These are phyloP conservation scores for Eledone cirrhosa DNA, from an alignment of 2,888 invertebrate species.

Conservation along the genomic window DNA sequence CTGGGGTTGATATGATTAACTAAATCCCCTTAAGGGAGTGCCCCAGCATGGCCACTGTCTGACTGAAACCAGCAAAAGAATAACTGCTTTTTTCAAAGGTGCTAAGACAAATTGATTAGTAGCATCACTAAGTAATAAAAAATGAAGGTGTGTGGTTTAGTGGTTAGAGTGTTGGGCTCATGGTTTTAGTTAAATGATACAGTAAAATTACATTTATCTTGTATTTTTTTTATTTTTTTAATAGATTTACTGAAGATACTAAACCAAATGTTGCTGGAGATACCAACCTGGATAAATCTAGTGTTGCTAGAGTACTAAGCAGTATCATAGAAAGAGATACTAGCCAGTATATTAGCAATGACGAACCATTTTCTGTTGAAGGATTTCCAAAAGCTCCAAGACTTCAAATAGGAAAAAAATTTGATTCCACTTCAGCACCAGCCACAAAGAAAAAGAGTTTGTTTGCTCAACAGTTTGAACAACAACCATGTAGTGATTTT, in stretches of 20 bases:
- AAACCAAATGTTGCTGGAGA: neutral
- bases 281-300: slow-evolving; percentile 25
- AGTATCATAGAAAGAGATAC: slow-evolving; percentile 60
- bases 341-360: slow-evolving; percentile 38
- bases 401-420: neutral
- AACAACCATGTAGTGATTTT: slow-evolving; percentile 34
- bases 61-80: no score
- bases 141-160: no score
- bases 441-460: slow-evolving; percentile 55
- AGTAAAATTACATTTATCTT: neutral
- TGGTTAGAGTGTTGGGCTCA: no score
- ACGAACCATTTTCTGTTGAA: slow-evolving; percentile 29
- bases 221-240: slow-evolving; percentile 34
- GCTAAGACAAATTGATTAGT: no score
- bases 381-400: slow-evolving; percentile 28
- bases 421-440: neutral
- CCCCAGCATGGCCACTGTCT: no score
- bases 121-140: no score
- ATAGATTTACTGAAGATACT: slow-evolving; percentile 46
- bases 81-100: no score
- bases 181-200: neutral
- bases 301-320: slow-evolving; percentile 53
- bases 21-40: no score
- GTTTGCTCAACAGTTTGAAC: slow-evolving; percentile 60
- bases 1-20: no score